Percentiles rank a stretch among this genome's conserved stretches.
phyloP scores from a whole-genome alignment of 2,888 invertebrate species.

The Chromoteleia sp. region DNA sequence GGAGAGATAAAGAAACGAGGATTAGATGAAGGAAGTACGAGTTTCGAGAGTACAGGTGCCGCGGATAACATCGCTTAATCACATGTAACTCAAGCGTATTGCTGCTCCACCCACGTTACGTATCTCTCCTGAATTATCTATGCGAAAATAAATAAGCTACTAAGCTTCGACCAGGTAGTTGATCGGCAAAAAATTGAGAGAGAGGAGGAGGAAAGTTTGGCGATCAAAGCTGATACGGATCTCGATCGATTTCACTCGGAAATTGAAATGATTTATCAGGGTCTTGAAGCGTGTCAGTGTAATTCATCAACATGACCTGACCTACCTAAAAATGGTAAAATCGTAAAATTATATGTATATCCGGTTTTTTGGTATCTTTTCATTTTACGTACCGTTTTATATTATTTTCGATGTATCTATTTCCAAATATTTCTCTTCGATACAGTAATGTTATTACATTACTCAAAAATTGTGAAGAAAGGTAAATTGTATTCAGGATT shows the following conservation, averaged over 20 bases:
- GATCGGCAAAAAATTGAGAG: constrained; percentile 55
- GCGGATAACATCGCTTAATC: constrained; percentile 83
- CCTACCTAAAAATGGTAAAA: too few relatives aligned
- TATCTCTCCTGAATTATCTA: constrained; percentile 82
- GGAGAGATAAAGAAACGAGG: constrained; percentile 65
- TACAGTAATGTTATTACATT: too few relatives aligned
- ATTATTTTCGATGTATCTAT: too few relatives aligned
- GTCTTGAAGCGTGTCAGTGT: too few relatives aligned
- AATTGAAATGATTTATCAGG: constrained; percentile 28
- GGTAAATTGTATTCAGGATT: too few relatives aligned
- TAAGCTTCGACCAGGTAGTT: constrained; percentile 68
- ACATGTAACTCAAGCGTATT: constrained; percentile 80
- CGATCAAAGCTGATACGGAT: constrained; percentile 23
- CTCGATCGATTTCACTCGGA: constrained; percentile 38
- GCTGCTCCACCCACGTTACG: constrained; percentile 80
- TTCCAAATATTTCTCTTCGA: too few relatives aligned
- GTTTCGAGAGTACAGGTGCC: constrained; percentile 80
- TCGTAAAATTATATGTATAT: too few relatives aligned
- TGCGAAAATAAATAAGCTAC: constrained; percentile 82
- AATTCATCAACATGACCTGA: too few relatives aligned
- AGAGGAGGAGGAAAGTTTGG: constrained; percentile 22
- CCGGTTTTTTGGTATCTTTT: too few relatives aligned
- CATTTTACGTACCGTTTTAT: too few relatives aligned
- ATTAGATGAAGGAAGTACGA: constrained; percentile 76
- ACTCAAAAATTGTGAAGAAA: too few relatives aligned